Evolutionary conservation across 2,113 vertebrate genomes (phyloP).

Genomic region (Neoarius graeffei): DNA sequence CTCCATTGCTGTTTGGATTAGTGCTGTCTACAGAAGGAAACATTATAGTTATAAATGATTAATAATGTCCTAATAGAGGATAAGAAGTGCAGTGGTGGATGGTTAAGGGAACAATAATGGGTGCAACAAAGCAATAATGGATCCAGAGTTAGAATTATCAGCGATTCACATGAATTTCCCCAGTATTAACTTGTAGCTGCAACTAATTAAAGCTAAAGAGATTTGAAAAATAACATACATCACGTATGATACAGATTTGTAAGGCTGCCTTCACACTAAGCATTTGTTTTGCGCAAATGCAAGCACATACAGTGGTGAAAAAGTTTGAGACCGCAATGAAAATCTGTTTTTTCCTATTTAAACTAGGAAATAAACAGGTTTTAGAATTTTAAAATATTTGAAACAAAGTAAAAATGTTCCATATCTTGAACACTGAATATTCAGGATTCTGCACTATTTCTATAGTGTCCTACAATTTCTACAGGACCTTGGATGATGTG

Average conservation of each 20-base stretch:
- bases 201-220: not conserved
- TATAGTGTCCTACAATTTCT: too few species aligned
- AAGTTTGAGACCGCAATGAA: not conserved
- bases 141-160: not conserved
- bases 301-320: not conserved
- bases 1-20: constrained; percentile 50
- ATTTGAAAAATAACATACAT: not conserved
- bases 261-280: too few species aligned
- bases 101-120: not conserved
- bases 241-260: not conserved
- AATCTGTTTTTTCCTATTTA: not conserved
- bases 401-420: not conserved
- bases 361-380: not conserved
- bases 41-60: not conserved
- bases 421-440: not conserved
- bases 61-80: not conserved
- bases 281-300: not conserved
- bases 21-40: constrained; percentile 52
- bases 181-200: not conserved
- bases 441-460: not conserved
- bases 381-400: not conserved
- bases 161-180: not conserved
- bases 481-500: too few species aligned
- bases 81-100: not conserved
- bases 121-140: not conserved